Evolutionary conservation across 2,888 invertebrate genomes (phyloP).

Genomic region (Axea sp.): DNA sequence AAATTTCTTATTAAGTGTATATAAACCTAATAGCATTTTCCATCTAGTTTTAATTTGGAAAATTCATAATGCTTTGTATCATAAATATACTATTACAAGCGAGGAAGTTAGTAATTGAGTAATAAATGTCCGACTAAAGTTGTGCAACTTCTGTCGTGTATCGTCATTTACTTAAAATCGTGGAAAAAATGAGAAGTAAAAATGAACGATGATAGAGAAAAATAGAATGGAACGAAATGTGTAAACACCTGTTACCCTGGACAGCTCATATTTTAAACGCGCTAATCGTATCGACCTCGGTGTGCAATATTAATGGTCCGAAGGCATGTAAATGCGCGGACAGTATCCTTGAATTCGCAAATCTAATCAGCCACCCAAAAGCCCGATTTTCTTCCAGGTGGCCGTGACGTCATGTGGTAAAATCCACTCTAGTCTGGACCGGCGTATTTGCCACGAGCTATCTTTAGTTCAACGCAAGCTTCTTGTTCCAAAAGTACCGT

Average conservation of each 20-base stretch:
- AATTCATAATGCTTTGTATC: neutral
- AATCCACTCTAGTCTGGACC: slow-evolving; percentile 28
- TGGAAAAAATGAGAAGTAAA: neutral
- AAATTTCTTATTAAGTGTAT: neutral
- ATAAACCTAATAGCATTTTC: neutral
- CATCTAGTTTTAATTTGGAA: neutral
- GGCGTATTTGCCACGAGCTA: slow-evolving; percentile 37
- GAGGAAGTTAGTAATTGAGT: slow-evolving; percentile 12
- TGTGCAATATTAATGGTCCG: slow-evolving; percentile 16
- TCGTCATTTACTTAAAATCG: neutral
- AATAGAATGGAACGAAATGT: neutral
- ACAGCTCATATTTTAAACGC: slow-evolving; percentile 27
- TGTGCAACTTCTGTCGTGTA: slow-evolving; percentile 7
- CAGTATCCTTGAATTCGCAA: slow-evolving; percentile 29
- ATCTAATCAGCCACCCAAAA: slow-evolving; percentile 22
- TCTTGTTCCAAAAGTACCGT: neutral
- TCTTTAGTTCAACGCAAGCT: slow-evolving; percentile 29
- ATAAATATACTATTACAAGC: neutral
- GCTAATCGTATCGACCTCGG: slow-evolving; percentile 28
- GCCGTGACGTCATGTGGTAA: slow-evolving; percentile 37
- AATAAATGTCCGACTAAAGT: slow-evolving; percentile 5
- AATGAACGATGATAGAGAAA: neutral
- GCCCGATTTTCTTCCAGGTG: slow-evolving; percentile 34
- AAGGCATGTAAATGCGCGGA: slow-evolving; percentile 26
- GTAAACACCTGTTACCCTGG: slow-evolving; percentile 41